Evolutionary conservation across 2,797 vertebrate genomes (phyloP).

Genomic region (Microctenopoma stevenorrisi): DNA sequence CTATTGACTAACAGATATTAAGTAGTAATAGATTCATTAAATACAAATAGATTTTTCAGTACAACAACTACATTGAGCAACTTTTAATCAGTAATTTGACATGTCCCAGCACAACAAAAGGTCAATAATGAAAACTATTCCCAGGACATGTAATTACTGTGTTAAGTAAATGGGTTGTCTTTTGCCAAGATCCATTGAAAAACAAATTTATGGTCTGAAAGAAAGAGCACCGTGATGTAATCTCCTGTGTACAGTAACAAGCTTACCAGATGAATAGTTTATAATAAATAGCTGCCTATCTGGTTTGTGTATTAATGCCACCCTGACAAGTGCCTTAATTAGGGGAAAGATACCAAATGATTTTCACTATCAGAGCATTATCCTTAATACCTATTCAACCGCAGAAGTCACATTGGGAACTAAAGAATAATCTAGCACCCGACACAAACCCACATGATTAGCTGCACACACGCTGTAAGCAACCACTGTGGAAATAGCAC

Average conservation of each 20-base stretch:
- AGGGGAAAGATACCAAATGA: constrained; percentile 61
- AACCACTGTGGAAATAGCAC: constrained; percentile 37
- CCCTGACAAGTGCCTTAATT: constrained; percentile 76
- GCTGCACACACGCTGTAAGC: constrained; percentile 20
- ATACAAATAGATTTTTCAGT: constrained; percentile 30
- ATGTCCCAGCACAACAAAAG: constrained; percentile 35
- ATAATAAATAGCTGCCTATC: constrained; percentile 69
- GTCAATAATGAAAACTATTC: constrained; percentile 35
- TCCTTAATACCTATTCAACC: constrained; percentile 57
- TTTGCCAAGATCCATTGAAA: constrained; percentile 34
- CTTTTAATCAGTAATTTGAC: constrained; percentile 37
- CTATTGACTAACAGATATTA: constrained; percentile 11
- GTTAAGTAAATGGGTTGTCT: constrained; percentile 35
- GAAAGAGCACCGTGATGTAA: constrained; percentile 58
- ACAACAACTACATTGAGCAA: constrained; percentile 24
- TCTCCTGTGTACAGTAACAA: constrained; percentile 64
- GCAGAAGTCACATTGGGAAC: constrained; percentile 52
- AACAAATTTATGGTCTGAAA: constrained; percentile 54
- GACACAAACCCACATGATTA: constrained; percentile 60
- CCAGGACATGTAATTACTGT: constrained; percentile 53
- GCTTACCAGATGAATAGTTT: constrained; percentile 74
- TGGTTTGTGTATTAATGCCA: constrained; percentile 65
- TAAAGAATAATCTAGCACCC: constrained; percentile 41
- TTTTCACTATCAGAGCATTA: constrained; percentile 50
- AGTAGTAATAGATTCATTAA: constrained; percentile 28